These are phyloP conservation scores for Terebella lapidaria DNA, from an alignment of 2,888 invertebrate genomes.

Conservation along the genomic window DNA sequence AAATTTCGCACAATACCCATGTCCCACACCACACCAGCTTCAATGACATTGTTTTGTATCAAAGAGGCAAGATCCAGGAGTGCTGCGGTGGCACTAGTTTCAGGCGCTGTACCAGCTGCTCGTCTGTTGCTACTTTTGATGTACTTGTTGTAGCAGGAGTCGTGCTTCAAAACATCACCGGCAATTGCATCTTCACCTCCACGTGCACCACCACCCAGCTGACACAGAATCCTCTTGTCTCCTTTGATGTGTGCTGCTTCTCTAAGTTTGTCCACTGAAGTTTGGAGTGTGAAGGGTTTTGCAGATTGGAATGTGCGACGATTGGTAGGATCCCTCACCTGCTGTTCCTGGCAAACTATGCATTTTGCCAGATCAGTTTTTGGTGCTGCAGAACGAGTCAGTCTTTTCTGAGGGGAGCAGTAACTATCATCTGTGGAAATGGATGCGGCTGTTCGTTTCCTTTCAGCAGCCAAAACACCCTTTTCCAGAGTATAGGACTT, in stretches of 20 bases:
- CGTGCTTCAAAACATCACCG: not conserved
- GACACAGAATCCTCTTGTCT: not conserved
- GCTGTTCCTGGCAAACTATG: no score
- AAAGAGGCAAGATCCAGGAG: not conserved
- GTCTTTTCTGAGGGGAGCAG: no score
- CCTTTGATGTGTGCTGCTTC: not conserved
- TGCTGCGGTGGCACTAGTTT: not conserved
- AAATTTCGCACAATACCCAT: not conserved
- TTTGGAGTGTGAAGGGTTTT: not conserved
- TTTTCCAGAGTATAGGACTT: no score
- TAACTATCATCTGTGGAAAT: no score
- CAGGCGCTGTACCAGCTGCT: not conserved
- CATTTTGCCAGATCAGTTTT: no score
- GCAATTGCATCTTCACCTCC: constrained; percentile 1
- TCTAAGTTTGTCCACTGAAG: not conserved
- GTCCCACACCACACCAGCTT: not conserved
- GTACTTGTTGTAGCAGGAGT: not conserved
- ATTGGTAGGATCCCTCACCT: no score
- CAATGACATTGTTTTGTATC: not conserved
- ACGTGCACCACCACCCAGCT: no score
- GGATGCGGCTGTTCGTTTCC: no score
- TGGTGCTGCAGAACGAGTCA: no score
- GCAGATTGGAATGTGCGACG: no score
- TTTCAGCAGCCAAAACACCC: no score
- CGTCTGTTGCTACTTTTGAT: not conserved